Conservation (phyloP, 2,888 invertebrate genomes). For the Dynastes hyllus region DNA sequence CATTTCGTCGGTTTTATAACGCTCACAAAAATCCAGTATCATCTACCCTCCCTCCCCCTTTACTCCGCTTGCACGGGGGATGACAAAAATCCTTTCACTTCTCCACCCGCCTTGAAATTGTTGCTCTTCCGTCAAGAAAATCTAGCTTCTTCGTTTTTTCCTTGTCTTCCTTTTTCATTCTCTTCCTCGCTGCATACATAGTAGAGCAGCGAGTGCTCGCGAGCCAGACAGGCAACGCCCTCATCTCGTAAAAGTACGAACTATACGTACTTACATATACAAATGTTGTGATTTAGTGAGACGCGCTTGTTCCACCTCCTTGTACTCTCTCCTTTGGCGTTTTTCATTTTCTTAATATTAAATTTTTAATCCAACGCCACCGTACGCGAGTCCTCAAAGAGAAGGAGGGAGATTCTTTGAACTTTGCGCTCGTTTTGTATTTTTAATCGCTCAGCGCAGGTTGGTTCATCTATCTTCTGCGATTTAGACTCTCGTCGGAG, state of each 20-base stretch:
- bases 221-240: background rate
- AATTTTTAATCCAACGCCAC: background rate
- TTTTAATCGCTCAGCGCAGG: background rate
- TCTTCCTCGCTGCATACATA: background rate
- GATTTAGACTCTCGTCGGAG: too few relatives aligned
- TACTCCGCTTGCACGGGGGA: background rate
- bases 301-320: too few relatives aligned
- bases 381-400: background rate
- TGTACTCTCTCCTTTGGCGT: background rate
- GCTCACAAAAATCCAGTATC: background rate
- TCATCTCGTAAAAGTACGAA: background rate
- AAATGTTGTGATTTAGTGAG: slow-evolving; percentile 8
- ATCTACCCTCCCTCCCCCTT: background rate
- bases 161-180: background rate
- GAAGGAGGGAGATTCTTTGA: background rate
- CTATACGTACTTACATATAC: background rate
- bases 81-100: background rate
- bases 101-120: background rate
- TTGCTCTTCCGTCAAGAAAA: too few relatives aligned
- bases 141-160: too few relatives aligned
- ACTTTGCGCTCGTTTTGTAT: background rate
- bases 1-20: slow-evolving; percentile 17
- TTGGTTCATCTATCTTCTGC: too few relatives aligned
- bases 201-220: background rate
- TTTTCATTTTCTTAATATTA: slow-evolving; percentile 18